phyloP scores from a whole-genome alignment of 1,140 invertebrate genomes.

The Papilio polyxenes region DNA sequence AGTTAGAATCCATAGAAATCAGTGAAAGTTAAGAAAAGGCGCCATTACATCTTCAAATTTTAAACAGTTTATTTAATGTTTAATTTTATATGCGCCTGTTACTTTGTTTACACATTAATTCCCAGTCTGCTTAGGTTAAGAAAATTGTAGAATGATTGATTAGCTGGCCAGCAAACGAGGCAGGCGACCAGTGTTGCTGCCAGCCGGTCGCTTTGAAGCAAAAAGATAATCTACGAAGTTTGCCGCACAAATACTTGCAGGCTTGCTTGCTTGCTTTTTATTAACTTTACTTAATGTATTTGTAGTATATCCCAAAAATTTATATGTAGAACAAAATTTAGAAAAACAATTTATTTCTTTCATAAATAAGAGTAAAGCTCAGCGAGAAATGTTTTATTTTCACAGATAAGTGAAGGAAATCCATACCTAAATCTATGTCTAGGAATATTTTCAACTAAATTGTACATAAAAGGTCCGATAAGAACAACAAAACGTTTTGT shows the following conservation, averaged over 20 bases:
- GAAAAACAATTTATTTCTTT: no score
- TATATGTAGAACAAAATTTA: no score
- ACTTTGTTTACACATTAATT: background rate
- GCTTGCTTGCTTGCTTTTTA: conserved; percentile 43
- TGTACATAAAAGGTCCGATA: background rate
- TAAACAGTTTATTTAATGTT: background rate
- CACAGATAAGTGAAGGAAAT: background rate
- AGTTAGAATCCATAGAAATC: background rate
- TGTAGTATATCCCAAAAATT: background rate
- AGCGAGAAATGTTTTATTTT: no score
- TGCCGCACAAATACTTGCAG: conserved; percentile 49
- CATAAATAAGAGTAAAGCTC: no score
- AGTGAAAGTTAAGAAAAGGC: background rate
- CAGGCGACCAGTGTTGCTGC: conserved; percentile 31
- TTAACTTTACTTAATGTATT: background rate
- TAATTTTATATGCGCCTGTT: background rate
- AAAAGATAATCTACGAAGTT: conserved; percentile 59
- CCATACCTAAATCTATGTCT: background rate
- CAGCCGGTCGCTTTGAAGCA: conserved; percentile 38
- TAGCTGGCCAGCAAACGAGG: conserved; percentile 41
- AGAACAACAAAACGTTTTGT: background rate
- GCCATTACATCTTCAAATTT: background rate
- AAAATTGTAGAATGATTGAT: conserved; percentile 48
- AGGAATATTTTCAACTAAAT: background rate
- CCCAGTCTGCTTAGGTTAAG: background rate